Evolutionary conservation across 23 tunicate species (phyloP).

Genomic region (Styela plicata): DNA sequence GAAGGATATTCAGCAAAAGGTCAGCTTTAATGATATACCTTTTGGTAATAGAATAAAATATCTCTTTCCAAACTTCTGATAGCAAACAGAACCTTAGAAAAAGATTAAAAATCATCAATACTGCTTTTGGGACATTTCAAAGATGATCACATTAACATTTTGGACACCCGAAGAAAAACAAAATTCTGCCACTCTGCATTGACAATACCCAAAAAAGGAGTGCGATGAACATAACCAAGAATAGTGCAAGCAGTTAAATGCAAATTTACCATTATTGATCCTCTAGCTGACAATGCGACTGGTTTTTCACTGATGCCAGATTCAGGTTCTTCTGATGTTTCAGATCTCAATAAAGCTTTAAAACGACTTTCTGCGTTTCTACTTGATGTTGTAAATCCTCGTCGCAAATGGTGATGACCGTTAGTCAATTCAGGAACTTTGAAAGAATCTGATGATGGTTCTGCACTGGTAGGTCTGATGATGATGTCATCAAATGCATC

Average conservation of each 20-base stretch:
- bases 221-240: no score
- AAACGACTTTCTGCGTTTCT: conserved; percentile 23
- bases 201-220: no score
- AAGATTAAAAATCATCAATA: no score
- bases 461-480: not conserved
- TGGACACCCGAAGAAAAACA: no score
- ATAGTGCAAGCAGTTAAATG: not conserved
- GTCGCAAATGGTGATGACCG: not conserved
- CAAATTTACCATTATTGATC: conserved; percentile 2
- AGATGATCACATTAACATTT: no score
- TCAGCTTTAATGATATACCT: no score
- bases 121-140: no score
- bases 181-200: no score
- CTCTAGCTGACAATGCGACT: conserved; percentile 12
- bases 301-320: conserved; percentile 23
- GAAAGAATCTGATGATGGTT: not conserved
- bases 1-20: no score
- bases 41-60: no score
- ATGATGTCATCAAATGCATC: conserved; percentile 8
- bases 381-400: conserved; percentile 18
- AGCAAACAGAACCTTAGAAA: no score
- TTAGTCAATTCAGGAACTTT: not conserved
- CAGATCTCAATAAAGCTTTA: conserved; percentile 6
- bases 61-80: no score
- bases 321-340: conserved; percentile 35